These are phyloP conservation scores for Homarus americanus DNA, from an alignment of 1,140 invertebrate species.

Conservation along the genomic window DNA sequence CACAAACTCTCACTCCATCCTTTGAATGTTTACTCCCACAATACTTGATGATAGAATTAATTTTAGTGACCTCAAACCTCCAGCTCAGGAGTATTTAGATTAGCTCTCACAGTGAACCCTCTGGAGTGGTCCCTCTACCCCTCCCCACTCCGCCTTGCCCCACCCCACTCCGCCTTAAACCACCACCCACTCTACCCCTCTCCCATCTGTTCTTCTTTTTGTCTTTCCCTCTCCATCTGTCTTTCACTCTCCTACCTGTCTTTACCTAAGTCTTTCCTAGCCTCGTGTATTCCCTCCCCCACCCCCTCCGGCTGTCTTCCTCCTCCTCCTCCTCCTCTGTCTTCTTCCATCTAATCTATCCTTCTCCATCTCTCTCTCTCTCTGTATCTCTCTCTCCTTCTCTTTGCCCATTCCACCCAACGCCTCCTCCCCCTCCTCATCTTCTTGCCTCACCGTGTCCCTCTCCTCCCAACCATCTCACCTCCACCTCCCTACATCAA, in stretches of 20 bases:
- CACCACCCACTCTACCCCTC: neutral
- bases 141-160: neutral
- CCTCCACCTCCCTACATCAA: neutral
- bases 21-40: neutral
- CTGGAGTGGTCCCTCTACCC: neutral
- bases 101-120: neutral
- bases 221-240: neutral
- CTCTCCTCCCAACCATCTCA: neutral
- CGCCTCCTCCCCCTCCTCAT: neutral
- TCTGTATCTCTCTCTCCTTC: neutral
- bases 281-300: neutral
- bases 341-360: neutral
- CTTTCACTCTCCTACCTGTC: neutral
- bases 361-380: neutral
- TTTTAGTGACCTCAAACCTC: neutral
- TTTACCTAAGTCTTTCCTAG: too few species aligned
- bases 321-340: neutral
- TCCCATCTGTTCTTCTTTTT: too few species aligned
- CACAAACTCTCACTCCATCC: neutral
- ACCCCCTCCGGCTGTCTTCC: neutral
- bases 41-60: constrained; percentile 9
- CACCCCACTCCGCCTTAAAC: neutral
- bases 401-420: too few species aligned
- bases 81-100: neutral
- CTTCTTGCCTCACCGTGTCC: neutral